Evolutionary conservation across 2,113 vertebrate genomes (phyloP), one percentile per base, ranked within the genome.

Genomic region (Prinia subflava): DNA sequence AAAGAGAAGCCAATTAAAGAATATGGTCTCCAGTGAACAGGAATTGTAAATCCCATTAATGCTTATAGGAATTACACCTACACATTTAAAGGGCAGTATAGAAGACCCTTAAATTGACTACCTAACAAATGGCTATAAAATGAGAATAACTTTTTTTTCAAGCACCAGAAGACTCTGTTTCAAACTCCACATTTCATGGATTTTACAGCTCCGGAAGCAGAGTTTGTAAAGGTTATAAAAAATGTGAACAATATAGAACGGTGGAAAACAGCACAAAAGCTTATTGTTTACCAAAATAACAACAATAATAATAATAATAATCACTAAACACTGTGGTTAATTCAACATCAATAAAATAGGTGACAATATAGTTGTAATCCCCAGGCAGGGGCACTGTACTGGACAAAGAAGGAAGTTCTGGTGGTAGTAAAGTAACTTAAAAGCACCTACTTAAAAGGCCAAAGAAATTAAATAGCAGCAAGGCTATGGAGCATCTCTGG

Each of bases 21-120:
- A 69, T 68, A 62, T 16, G 23, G 62, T 49, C 68, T 70, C 69
- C 39, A 64, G 23, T 70, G 47, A 73, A 37, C 17, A 92, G 63
- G 60, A 96, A 96, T 81, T 47, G 44, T 75, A 95, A 95, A 95
- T 83, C 82, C 60, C 65, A 71, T 84, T 75, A 90, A 83, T 35
- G 46, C 49, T 87, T 83, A 87, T 37, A 90, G 56, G 64, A 95
- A 65, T 86, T 92, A 73, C n/a, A 83, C 52, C n/a, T 94, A 57
- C n/a, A 49, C 1, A 2, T 63, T 91, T 62, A 89, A 86, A 90
- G 63, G 53, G 57, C 55, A 90, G 5, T 73, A 73, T 47, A 79
- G 25, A 67, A 94, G 87, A 50, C 85, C 50, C 91, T 92, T 90
- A 92, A 89, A 92, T 70, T 89, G 62, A 95, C 93, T 94, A 80